Percentiles rank a stretch among this genome's conserved stretches.
Conservation (phyloP, 2,113 vertebrate genomes). For the Pluvianellus socialis region DNA sequence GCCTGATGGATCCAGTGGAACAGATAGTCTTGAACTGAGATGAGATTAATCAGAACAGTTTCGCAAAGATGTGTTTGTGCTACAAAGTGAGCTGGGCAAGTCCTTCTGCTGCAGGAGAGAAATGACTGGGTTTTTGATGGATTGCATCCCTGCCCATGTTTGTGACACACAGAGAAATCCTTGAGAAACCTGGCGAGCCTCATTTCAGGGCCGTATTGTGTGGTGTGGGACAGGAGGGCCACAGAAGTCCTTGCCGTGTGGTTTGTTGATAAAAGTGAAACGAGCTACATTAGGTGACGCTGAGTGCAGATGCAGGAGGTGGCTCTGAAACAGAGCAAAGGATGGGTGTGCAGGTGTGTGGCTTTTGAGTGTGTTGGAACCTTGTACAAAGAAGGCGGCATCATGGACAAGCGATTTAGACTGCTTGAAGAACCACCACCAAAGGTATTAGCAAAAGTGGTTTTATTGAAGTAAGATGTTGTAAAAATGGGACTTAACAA, state of each 20-base stretch:
- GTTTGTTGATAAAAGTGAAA: neutral
- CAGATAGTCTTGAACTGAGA: neutral
- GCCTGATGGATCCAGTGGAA: neutral
- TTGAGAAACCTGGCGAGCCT: neutral
- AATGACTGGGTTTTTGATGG: neutral
- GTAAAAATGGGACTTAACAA: neutral
- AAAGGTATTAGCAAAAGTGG: neutral
- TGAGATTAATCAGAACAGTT: neutral
- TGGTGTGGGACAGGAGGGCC: neutral
- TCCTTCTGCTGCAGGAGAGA: neutral
- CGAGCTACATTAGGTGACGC: neutral
- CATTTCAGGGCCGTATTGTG: neutral
- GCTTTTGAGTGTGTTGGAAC: neutral
- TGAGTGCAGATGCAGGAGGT: neutral
- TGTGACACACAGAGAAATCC: neutral
- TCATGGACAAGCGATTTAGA: accelerated
- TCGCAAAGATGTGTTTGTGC: neutral
- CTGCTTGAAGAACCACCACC: accelerated
- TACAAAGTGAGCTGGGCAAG: neutral
- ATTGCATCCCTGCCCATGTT: neutral
- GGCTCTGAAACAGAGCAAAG: neutral
- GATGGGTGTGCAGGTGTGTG: neutral
- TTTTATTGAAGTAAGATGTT: neutral
- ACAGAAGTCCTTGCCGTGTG: neutral
- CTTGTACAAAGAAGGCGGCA: neutral